Evolutionary conservation across 2,113 vertebrate species (phyloP).

Genomic region (Pleuronectes platessa): DNA sequence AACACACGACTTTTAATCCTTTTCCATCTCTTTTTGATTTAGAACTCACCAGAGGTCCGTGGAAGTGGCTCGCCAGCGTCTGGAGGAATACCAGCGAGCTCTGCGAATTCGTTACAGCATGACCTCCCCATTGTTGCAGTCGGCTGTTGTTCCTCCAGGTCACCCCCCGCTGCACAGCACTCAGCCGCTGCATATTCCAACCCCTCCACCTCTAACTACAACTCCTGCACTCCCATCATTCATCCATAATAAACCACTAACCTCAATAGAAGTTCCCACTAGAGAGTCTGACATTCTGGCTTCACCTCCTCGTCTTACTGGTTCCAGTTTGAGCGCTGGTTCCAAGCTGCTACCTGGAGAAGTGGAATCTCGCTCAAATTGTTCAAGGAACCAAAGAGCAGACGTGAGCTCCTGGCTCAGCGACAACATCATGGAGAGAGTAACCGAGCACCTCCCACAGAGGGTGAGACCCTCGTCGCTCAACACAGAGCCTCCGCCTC

Average conservation of each 20-base stretch:
- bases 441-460: slow-evolving; percentile 47
- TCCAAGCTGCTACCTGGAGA: neutral
- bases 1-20: neutral
- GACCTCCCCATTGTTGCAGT: slow-evolving; percentile 12
- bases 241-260: neutral
- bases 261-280: slow-evolving; percentile 2
- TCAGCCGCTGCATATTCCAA: neutral
- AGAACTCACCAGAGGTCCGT: slow-evolving; percentile 86
- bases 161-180: neutral
- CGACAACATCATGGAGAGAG: slow-evolving; percentile 49
- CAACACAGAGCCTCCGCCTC: neutral
- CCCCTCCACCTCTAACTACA: neutral
- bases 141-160: slow-evolving; percentile 16
- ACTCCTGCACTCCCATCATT: neutral
- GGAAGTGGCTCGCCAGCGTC: slow-evolving; percentile 82
- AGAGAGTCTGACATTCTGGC: neutral
- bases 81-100: slow-evolving; percentile 88
- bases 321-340: neutral
- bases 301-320: neutral
- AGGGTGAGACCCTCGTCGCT: neutral
- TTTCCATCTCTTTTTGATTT: neutral
- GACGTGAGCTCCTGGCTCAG: slow-evolving; percentile 23
- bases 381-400: neutral
- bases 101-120: slow-evolving; percentile 77
- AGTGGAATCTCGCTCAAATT: neutral